These are phyloP conservation scores for Manis pentadactyla DNA, from an alignment of 2,797 vertebrate species.

Conservation along the genomic window DNA sequence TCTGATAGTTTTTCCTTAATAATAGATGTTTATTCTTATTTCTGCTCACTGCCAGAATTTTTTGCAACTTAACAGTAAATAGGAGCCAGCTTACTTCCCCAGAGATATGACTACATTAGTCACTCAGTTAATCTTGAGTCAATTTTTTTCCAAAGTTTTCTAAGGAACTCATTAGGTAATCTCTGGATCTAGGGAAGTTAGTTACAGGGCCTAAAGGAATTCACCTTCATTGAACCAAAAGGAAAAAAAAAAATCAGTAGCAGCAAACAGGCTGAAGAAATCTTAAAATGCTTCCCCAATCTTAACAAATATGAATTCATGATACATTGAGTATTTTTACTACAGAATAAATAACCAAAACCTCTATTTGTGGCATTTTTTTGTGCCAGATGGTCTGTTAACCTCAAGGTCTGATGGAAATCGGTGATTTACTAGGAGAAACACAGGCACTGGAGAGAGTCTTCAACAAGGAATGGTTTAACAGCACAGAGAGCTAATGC, in stretches of 20 bases:
- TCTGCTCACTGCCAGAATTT: conserved; percentile 45
- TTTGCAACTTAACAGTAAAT: conserved; percentile 62
- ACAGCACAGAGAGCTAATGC: background rate
- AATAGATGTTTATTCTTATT: conserved; percentile 56
- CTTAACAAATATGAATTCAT: background rate
- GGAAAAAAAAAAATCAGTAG: conserved; percentile 21
- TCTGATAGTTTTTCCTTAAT: background rate
- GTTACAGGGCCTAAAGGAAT: conserved; percentile 67
- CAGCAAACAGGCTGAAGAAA: conserved; percentile 21
- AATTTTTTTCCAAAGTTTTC: conserved; percentile 74
- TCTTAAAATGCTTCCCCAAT: background rate
- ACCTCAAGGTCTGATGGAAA: background rate
- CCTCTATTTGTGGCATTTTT: background rate
- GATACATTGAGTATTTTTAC: background rate
- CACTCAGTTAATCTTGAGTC: conserved; percentile 59
- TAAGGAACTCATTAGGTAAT: conserved; percentile 75
- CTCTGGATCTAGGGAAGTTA: conserved; percentile 62
- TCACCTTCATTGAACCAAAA: conserved; percentile 52
- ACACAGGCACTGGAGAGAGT: background rate
- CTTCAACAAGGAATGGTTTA: background rate
- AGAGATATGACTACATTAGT: conserved; percentile 63
- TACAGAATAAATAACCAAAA: background rate
- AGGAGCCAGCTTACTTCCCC: conserved; percentile 40
- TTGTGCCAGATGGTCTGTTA: background rate
- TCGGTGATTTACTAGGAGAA: background rate